A percentile compares a stretch with the other conserved stretches of the same genome.
Evolutionary conservation across 2,888 invertebrate genomes (phyloP).

Genomic region (Pseudoips prasinana): DNA sequence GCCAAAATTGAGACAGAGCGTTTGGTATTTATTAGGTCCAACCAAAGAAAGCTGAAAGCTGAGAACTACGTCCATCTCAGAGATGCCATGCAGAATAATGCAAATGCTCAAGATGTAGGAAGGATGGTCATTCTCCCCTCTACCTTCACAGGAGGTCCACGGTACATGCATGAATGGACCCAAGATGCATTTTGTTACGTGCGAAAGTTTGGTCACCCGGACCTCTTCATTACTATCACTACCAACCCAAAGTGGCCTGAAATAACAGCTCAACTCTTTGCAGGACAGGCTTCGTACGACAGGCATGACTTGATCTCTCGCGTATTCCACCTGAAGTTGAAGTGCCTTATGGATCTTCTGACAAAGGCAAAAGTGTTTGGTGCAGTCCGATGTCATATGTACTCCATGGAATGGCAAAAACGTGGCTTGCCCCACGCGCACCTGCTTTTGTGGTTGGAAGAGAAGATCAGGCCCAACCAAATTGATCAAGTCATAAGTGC

Average conservation of each 20-base stretch:
- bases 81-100: not conserved
- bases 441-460: slow-evolving; percentile 26
- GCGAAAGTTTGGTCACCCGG: slow-evolving; percentile 25
- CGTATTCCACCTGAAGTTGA: slow-evolving; percentile 4
- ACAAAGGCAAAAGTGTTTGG: slow-evolving; percentile 13
- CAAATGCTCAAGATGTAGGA: not conserved
- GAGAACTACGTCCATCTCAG: not conserved
- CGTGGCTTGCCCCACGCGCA: slow-evolving; percentile 34
- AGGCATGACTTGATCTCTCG: slow-evolving; percentile 34
- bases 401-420: slow-evolving; percentile 32
- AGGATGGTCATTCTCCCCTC: not conserved
- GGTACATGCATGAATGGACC: slow-evolving; percentile 11
- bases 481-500: not conserved
- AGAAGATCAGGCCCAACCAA: not conserved
- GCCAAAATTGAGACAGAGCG: not conserved
- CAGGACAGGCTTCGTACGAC: slow-evolving; percentile 25
- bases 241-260: slow-evolving; percentile 36
- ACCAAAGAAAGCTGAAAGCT: not conserved
- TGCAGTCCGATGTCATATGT: slow-evolving; percentile 20
- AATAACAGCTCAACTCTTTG: slow-evolving; percentile 22
- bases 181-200: slow-evolving; percentile 36
- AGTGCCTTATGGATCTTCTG: slow-evolving; percentile 5
- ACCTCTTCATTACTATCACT: slow-evolving; percentile 26
- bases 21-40: not conserved
- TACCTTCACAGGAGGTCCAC: slow-evolving; percentile 9